Base-by-base conservation (phyloP, 2,797 vertebrate genomes). In the Phoxinus dragarum region DNA sequence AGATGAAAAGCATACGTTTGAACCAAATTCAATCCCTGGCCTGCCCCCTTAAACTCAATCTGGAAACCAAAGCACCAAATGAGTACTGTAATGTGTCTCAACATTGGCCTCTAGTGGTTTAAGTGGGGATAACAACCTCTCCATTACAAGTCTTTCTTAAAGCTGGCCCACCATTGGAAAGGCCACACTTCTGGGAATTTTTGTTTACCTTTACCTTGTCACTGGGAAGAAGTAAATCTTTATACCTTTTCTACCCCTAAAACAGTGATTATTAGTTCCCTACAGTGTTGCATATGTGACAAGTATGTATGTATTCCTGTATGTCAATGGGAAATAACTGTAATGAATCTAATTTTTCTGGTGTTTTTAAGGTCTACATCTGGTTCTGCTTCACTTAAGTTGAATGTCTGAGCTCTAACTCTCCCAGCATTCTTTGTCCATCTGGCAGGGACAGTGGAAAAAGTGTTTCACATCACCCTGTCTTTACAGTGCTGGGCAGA, bases 391-490 rank as follows among this genome's bases (percentile, higher is more conserved):
- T 77, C 68, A 80, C 54, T 79, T 69, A 61, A 66, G 72, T 68
- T 83, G 84, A 78, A 76, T 88, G 87, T 71, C 84, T 54, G 64
- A 82, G 81, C 86, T 69, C 82, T 86, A 82, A 90, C 38, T 52
- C 81, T 87, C 83, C 81, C 81, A 87, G 85, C 86, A 82, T 90
- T 91, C 86, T 44, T 68, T 68, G 68, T 71, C 88, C 89, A 89
- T 93, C 90, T 94, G 94, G 94, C 89, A 84, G 31, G 69, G 81
- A 90, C 68, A 86, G 80, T 84, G 80, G 76, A 93, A 91, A 92
- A 90, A 88, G 88, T 82, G 40, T 52, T 68, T 90, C 85, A 88
- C 83, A 77, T 84, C 83, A 82, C 76, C 71, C 38, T 64, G 82
- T 81, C 84, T 86, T 82, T 80, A 76, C 47, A 75, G 74, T 47